A percentile compares a stretch with the other conserved stretches of the same genome.
phyloP scores from a whole-genome alignment of 1,140 invertebrate genomes.

The Cecropterus lyciades region DNA sequence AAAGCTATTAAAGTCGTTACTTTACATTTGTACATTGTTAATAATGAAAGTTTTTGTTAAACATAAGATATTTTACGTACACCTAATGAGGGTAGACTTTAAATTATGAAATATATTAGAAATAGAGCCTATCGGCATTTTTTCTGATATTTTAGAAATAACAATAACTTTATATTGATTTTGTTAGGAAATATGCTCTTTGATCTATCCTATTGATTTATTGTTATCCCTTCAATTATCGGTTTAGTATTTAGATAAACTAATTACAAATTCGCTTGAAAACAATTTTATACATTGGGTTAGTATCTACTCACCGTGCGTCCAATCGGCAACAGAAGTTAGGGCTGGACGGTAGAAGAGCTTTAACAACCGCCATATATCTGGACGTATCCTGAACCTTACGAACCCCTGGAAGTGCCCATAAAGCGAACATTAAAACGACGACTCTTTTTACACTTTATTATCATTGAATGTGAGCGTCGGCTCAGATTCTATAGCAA shows the following conservation, averaged over 20 bases:
- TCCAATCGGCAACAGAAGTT: conserved; percentile 49
- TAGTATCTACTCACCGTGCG: conserved; percentile 42
- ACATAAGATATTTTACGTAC: no score
- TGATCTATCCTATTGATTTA: no score
- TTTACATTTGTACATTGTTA: conserved; percentile 41
- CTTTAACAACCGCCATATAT: conserved; percentile 69
- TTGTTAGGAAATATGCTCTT: no score
- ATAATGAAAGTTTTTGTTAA: conserved; percentile 29
- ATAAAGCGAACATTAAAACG: conserved; percentile 81
- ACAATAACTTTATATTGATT: no score
- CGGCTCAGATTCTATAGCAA: conserved; percentile 79
- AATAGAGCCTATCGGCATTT: no score
- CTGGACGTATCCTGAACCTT: conserved; percentile 67
- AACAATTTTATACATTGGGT: conserved; percentile 51
- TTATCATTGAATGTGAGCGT: conserved; percentile 82
- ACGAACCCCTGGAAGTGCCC: conserved; percentile 69
- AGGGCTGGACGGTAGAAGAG: conserved; percentile 49
- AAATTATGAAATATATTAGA: conserved; percentile 5
- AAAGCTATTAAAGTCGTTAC: conserved; percentile 29
- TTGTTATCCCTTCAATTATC: no score
- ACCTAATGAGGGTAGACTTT: no score
- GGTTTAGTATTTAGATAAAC: no score
- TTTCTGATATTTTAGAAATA: no score
- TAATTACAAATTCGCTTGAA: conserved; percentile 35
- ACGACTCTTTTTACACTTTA: conserved; percentile 83